Evolutionary conservation across 2,113 vertebrate species (phyloP).

Genomic region (Arizona elegans): DNA sequence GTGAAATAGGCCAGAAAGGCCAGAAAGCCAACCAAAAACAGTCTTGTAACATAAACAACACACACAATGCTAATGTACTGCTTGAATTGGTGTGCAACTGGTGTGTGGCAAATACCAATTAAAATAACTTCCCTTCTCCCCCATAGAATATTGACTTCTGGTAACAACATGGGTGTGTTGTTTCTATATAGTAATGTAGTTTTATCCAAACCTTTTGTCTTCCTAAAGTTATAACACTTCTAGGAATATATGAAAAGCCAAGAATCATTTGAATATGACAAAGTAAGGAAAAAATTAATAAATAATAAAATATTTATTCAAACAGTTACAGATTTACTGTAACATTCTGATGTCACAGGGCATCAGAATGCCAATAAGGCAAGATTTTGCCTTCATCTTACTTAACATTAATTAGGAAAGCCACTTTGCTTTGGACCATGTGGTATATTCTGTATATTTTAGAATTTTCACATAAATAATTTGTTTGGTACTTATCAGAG

Average conservation of each 20-base stretch:
- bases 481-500: background rate
- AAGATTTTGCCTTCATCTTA: background rate
- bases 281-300: background rate
- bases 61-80: background rate
- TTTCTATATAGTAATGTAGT: background rate
- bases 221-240: background rate
- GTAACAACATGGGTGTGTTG: background rate
- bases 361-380: background rate
- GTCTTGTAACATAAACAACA: background rate
- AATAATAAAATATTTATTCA: background rate
- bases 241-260: background rate
- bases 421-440: background rate
- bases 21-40: background rate
- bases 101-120: background rate
- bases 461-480: background rate
- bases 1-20: background rate
- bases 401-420: constrained; percentile 3
- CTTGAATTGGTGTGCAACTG: background rate
- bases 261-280: background rate
- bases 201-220: background rate
- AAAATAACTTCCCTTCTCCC: background rate
- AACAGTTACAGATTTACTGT: background rate
- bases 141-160: background rate
- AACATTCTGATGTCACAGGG: background rate
- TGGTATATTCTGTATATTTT: background rate